A percentile compares a stretch with the other conserved stretches of the same genome.
These are phyloP conservation scores for Xenopus petersii DNA, from an alignment of 2,797 vertebrate genomes.

Conservation along the genomic window DNA sequence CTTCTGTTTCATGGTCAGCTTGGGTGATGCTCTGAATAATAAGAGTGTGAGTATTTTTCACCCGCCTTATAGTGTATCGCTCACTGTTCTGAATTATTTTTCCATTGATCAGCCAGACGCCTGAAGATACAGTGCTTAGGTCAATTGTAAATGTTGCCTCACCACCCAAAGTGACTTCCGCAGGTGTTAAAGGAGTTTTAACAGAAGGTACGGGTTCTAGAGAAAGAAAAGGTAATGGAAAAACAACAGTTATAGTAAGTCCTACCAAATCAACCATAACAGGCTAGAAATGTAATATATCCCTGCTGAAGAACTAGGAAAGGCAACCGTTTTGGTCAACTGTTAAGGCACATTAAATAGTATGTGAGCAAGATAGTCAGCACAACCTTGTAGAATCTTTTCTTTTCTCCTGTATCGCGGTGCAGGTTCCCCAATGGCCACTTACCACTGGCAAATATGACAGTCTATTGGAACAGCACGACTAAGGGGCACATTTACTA, in stretches of 20 bases:
- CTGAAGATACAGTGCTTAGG: conserved; percentile 75
- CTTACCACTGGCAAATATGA: too few relatives aligned
- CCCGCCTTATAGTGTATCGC: conserved; percentile 74
- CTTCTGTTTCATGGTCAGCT: conserved; percentile 72
- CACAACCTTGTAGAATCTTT: too few relatives aligned
- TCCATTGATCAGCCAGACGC: conserved; percentile 84
- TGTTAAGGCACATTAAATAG: too few relatives aligned
- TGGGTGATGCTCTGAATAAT: conserved; percentile 72
- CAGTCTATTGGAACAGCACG: too few relatives aligned
- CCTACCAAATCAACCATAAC: too few relatives aligned
- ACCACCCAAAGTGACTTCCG: conserved; percentile 65
- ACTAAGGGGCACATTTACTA: too few relatives aligned
- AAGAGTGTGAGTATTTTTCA: conserved; percentile 78
- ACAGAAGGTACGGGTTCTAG: conserved; percentile 81
- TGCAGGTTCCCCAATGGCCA: too few relatives aligned
- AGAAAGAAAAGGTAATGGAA: not conserved
- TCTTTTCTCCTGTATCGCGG: too few relatives aligned
- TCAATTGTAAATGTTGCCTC: conserved; percentile 84
- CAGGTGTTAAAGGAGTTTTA: conserved; percentile 70
- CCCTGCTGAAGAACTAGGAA: too few relatives aligned
- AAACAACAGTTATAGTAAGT: not conserved
- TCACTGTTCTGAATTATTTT: conserved; percentile 75
- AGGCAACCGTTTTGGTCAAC: too few relatives aligned
- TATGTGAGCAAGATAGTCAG: too few relatives aligned
- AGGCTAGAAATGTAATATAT: too few relatives aligned